Base-by-base conservation (phyloP, 2,113 vertebrate genomes). In the Prionailurus bengalensis region DNA sequence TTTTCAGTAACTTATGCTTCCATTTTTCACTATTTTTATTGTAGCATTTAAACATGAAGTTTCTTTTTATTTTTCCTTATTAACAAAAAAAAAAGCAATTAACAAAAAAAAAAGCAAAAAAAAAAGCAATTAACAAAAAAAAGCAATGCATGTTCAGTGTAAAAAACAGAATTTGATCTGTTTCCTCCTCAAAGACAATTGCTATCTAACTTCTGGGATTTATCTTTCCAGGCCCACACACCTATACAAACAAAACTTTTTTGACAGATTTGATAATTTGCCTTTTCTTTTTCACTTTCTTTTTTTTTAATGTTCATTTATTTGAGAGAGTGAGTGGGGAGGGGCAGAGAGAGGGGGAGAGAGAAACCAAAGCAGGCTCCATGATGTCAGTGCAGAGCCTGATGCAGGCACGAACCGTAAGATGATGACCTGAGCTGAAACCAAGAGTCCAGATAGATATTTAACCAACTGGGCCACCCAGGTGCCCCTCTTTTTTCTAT, bases 1-100 rank as follows among this genome's bases (percentile, higher is more conserved):
- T 85, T 93, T 90, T 85, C 15, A 95, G 19, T 83, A 95, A 82
- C 11, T 89, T 94, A 94, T 63, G 76, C 45, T 92, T 89, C 70
- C 55, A 58, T 53, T 94, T 91, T 91, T 86, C 25, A 89, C 70
- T 79, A 33, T 65, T 78, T 97, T 84, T 79, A 86, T 31, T 90
- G 17, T 61, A 76, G 36, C 7, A 42, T 45, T 92, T 88, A 78
- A 88, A 87, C n/a, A 91, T 61, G 78, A 66, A 51, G 9, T 80
- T 82, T 82, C 53, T 71, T 36, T 85, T 90, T 71, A n/a, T 66
- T 91, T 81, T 74, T 71, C 63, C 53, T 89, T 91, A 87, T 95
- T 95, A 89, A 81, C 39, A 86, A 80, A 36, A 36, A 36, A 36
- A 36, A 36, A 36, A 36, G 36, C 36, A 36, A 36, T 36, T 36